Evolutionary conservation across 2,113 vertebrate genomes (phyloP), one percentile per base, ranked within the genome.

Genomic region (Raja brachyura): DNA sequence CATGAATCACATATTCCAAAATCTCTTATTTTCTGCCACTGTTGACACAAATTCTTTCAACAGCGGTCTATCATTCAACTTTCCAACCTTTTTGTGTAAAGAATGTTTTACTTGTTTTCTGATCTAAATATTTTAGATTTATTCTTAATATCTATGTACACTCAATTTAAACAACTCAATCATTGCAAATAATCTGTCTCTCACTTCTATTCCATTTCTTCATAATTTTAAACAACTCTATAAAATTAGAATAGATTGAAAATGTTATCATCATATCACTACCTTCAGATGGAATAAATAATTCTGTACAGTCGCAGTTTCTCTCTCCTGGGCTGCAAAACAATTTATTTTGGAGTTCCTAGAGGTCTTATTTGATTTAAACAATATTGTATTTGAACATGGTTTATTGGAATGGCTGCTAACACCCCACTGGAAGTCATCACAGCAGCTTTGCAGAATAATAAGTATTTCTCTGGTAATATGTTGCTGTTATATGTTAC

Each of bases 351-450:
- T 90, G 66, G 18, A 48, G 88, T 90, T 74, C 68, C 22, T 73
- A 10, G 20, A 33, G 22, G 39, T 92, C 20, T 73, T 73, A 54
- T 70, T 74, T 13, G 33, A 92, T 92, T 92, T 48, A 73, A 74
- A 6, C 66, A 92, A 73, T 54, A 74, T 14, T 92, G 33, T 73
- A 73, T 92, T 28, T 92, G 66, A 92, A 54, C 33, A 54, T 4
- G 18, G 66, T 92, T 92, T 73, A 92, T 92, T 73, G 66, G 88
- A 92, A 73, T 48, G 9, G 33, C 66, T 48, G 66, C 10, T 68
- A 73, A 92, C 33, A 92, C 33, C 31, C 66, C 66, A 92, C 9
- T 92, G 33, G 88, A 92, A 48, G 88, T 48, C 63, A 92, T 25
- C 22, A 68, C 11, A 48, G 88, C 66, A 92, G 68, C 33, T 92